Evolutionary conservation across 2,797 vertebrate genomes (phyloP).

Genomic region (Sebastes paucispinis): DNA sequence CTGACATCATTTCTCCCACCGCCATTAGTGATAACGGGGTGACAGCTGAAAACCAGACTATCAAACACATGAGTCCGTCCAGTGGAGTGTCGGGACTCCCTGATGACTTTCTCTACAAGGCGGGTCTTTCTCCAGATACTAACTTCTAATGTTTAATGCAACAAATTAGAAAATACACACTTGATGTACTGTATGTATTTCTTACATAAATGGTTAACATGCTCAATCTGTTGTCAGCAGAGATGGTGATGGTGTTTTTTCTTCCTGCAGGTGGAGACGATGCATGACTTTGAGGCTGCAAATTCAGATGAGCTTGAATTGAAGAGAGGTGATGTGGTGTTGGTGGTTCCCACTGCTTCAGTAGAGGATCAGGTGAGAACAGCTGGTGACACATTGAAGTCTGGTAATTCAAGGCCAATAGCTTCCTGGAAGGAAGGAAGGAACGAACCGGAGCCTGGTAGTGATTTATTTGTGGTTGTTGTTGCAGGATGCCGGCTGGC

Average conservation of each 20-base stretch:
- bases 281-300: conserved; percentile 96
- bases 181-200: background rate
- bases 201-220: background rate
- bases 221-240: background rate
- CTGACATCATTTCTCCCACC: conserved; percentile 67
- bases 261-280: conserved; percentile 87
- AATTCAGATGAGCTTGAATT: conserved; percentile 94
- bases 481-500: conserved; percentile 94
- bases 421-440: background rate
- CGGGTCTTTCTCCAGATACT: conserved; percentile 35
- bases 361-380: conserved; percentile 90
- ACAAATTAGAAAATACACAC: background rate
- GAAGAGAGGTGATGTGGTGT: conserved; percentile 89
- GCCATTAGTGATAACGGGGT: conserved; percentile 70
- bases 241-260: background rate
- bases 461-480: background rate
- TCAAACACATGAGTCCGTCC: conserved; percentile 66
- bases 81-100: conserved; percentile 75
- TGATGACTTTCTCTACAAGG: conserved; percentile 91
- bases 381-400: background rate
- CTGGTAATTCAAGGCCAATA: background rate
- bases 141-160: background rate
- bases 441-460: too few species aligned
- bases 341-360: conserved; percentile 90
- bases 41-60: conserved; percentile 42